phyloP scores from a whole-genome alignment of 2,797 vertebrate genomes.

The Brotula barbata region DNA sequence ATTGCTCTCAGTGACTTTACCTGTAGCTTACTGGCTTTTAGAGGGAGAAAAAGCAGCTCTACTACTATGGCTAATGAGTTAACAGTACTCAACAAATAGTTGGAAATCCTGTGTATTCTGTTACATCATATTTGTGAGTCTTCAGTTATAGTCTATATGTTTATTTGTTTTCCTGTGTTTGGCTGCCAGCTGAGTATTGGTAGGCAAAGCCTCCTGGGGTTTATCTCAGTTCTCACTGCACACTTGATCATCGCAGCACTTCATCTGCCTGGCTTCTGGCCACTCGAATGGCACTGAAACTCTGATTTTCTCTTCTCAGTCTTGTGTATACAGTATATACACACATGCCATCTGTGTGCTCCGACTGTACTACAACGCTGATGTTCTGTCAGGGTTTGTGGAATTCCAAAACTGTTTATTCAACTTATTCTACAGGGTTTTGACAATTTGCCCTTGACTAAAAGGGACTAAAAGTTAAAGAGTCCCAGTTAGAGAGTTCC shows the following conservation, averaged over 20 bases:
- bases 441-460: no score
- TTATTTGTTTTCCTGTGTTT: constrained; percentile 36
- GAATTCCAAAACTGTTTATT: not conserved
- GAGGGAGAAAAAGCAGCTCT: constrained; percentile 6
- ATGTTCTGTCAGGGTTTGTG: constrained; percentile 11
- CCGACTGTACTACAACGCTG: not conserved
- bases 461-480: no score
- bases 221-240: constrained; percentile 42
- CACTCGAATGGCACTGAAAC: constrained; percentile 42
- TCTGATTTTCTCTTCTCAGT: not conserved
- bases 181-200: constrained; percentile 39
- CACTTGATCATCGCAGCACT: constrained; percentile 45
- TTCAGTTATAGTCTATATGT: constrained; percentile 31
- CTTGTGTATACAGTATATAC: constrained; percentile 10
- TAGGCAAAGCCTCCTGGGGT: constrained; percentile 47
- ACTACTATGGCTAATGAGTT: constrained; percentile 1
- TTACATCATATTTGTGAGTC: constrained; percentile 31
- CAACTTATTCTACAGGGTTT: not conserved
- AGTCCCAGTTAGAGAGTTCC: no score
- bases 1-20: not conserved
- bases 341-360: constrained; percentile 13
- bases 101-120: constrained; percentile 26
- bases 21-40: constrained; percentile 1
- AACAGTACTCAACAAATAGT: not conserved
- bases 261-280: constrained; percentile 53